These are phyloP conservation scores for Canis aureus DNA, from an alignment of 2,113 vertebrate genomes.

Conservation along the genomic window DNA sequence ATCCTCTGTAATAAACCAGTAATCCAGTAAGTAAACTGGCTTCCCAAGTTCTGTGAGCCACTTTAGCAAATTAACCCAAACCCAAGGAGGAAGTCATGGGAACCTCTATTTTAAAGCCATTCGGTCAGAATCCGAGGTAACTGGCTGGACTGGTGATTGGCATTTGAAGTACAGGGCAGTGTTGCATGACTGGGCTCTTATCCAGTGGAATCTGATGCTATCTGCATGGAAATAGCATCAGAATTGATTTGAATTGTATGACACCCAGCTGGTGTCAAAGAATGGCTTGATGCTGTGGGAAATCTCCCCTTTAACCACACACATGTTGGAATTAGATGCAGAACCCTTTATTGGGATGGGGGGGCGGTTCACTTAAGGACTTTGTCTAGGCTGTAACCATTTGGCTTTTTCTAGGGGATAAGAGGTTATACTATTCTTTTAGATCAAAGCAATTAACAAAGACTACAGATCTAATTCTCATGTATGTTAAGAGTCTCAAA, in stretches of 20 bases:
- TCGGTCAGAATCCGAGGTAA: not conserved
- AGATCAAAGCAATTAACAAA: slow-evolving; percentile 12
- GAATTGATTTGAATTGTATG: not conserved
- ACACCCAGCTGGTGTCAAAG: not conserved
- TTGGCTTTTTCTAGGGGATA: not conserved
- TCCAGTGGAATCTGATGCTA: not conserved
- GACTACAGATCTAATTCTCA: not conserved
- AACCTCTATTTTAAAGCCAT: not conserved
- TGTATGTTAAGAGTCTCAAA: not conserved
- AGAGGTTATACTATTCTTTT: not conserved
- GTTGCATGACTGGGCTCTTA: not conserved
- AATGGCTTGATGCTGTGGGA: not conserved
- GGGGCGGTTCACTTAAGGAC: not conserved
- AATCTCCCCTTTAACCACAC: not conserved
- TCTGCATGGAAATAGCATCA: not conserved
- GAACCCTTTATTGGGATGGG: not conserved
- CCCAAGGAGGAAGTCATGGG: not conserved
- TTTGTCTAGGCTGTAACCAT: not conserved
- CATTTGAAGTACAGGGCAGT: not conserved
- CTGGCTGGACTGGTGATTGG: not conserved
- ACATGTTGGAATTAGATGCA: not conserved
- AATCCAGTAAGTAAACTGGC: not conserved
- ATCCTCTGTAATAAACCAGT: not conserved
- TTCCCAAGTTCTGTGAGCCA: not conserved
- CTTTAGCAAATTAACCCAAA: not conserved